A percentile compares a stretch with the other conserved stretches of the same genome.
Conservation (phyloP, 2,113 vertebrate species). For the Chunga burmeisteri region DNA sequence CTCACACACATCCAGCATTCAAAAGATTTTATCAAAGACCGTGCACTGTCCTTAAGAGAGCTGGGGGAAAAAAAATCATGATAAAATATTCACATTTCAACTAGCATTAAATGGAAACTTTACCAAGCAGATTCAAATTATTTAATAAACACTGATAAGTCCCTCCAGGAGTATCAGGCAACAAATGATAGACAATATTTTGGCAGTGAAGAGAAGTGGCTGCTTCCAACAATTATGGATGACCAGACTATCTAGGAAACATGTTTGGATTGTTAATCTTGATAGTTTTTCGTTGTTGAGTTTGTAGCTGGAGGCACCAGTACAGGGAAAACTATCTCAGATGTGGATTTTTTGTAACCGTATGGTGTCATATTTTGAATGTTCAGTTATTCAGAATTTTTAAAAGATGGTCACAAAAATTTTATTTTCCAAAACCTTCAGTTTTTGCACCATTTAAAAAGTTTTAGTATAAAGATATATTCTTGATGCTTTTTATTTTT, state of each 20-base stretch:
- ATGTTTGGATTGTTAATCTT: not conserved
- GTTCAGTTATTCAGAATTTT: not conserved
- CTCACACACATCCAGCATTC: not conserved
- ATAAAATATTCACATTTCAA: conserved; percentile 6
- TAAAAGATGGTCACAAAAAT: not conserved
- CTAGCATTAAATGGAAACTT: not conserved
- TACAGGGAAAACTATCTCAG: not conserved
- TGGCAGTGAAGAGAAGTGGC: conserved; percentile 6
- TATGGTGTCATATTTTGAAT: not conserved
- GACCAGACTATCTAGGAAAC: not conserved
- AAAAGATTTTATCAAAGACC: not conserved
- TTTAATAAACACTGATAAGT: conserved; percentile 4
- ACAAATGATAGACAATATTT: not conserved
- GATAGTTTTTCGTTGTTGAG: not conserved
- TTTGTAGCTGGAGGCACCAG: not conserved
- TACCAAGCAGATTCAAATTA: not conserved
- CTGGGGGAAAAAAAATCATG: fast-evolving
- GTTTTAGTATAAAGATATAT: not conserved
- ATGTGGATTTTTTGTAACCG: not conserved
- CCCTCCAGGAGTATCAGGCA: conserved; percentile 29
- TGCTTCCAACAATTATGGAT: conserved; percentile 16
- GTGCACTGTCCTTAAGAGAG: not conserved
- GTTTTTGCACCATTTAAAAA: not conserved
- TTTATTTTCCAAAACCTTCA: not conserved
- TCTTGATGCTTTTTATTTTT: not conserved